Evolutionary conservation across 2,888 invertebrate species (phyloP), one percentile per base, ranked within the genome.

Genomic region (Tholera decimalis): DNA sequence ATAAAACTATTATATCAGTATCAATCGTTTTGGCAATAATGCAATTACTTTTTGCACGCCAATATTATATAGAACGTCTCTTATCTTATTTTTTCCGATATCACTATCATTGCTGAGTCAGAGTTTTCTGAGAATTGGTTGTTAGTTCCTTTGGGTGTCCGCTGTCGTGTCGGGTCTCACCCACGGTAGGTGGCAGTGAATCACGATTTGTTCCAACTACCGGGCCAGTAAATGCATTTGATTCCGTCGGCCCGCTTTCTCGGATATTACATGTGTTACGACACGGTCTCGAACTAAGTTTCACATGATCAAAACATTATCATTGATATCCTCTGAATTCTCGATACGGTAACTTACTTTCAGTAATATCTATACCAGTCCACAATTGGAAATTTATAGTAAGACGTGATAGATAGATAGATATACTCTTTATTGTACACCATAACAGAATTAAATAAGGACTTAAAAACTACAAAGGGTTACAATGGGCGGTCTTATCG

Each of bases 161-260:
- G 70, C 54, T 74, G 76, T 78, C 68, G 64, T 66, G 74, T 64
- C 72, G 46, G 61, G 65, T 79, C 55, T 74, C 81, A 80, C 84
- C 87, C 83, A 87, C 88, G 77, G 56, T 66, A 80, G 55, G 43
- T 55, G 28, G n/a, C 28, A 35, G 78, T 90, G 88, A 89, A 81
- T 91, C 90, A 90, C 84, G 83, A 80, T 69, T 57, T 65, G 67
- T 74, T 54, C 53, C 50, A 44, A 73, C 63, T 73, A 75, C 69
- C 70, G 77, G 70, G 73, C 64, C 73, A 51, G 66, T 73, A 79
- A 76, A 79, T 77, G 73, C 58, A 67, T 77, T 75, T 75, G 73
- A 64, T 54, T 64, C 64, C 59, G 74, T 65, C 66, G 73, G 66
- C 58, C 75, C 56, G 72, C 80, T 85, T 85, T 84, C 83, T 84